phyloP scores from a whole-genome alignment of 2,113 vertebrate species.

The Redunca redunca region DNA sequence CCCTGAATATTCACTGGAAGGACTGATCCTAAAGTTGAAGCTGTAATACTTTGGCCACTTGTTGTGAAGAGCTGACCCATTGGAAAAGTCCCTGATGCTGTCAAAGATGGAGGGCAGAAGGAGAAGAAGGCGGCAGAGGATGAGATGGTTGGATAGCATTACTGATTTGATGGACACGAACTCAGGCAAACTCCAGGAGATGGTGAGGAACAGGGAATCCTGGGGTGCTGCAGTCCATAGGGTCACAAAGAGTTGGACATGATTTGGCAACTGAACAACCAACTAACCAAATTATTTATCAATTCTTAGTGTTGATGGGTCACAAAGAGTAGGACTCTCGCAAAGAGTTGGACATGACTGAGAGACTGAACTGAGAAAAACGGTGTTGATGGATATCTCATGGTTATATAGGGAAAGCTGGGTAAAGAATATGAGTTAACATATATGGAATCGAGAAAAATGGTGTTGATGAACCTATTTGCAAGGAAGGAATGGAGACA shows the following conservation, averaged over 20 bases:
- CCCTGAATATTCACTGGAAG: not conserved
- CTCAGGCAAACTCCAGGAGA: not conserved
- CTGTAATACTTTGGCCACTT: not conserved
- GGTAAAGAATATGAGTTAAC: not conserved
- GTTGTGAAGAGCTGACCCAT: not conserved
- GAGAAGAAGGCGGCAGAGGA: not conserved
- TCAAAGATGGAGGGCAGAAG: not conserved
- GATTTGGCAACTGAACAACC: not conserved
- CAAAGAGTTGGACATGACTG: not conserved
- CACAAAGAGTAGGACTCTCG: not conserved
- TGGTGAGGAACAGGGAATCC: not conserved
- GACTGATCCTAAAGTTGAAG: not conserved
- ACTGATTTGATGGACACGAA: not conserved
- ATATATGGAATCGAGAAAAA: not conserved
- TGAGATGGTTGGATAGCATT: not conserved
- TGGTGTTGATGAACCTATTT: not conserved
- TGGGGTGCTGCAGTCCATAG: not conserved
- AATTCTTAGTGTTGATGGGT: not conserved
- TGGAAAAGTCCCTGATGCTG: not conserved
- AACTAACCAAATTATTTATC: not conserved
- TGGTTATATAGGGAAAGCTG: not conserved
- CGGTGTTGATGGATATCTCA: not conserved
- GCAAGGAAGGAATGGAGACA: not conserved
- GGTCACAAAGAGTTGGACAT: not conserved
- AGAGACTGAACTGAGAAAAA: not conserved